Evolutionary conservation across 2,888 invertebrate genomes (phyloP).

Genomic region (Hydrotaea cyrtoneurina): DNA sequence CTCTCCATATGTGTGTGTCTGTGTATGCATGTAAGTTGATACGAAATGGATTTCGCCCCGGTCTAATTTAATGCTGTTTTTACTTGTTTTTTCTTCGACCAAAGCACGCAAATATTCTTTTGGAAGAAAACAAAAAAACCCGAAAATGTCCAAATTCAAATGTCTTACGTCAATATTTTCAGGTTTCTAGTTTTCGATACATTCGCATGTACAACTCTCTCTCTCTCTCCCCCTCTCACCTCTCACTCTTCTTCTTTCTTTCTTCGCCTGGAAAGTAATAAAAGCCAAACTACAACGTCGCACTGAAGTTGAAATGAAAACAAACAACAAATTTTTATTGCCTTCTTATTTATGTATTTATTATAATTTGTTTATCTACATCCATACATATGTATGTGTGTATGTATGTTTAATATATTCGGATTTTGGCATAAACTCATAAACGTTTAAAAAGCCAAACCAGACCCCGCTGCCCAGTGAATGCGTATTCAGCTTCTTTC

Average conservation of each 20-base stretch:
- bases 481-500: no score
- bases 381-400: no score
- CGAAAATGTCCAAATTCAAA: conserved; percentile 10
- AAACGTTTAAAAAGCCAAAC: neutral
- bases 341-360: conserved; percentile 9
- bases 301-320: neutral
- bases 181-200: conserved; percentile 12
- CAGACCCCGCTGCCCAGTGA: neutral
- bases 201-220: no score
- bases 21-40: no score
- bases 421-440: neutral
- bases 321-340: conserved; percentile 3
- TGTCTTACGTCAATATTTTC: conserved; percentile 33
- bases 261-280: conserved; percentile 1
- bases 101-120: neutral
- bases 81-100: neutral
- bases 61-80: no score
- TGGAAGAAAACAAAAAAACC: conserved; percentile 21
- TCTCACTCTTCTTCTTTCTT: no score
- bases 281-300: neutral
- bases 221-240: neutral
- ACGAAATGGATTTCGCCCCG: no score
- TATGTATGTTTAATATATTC: neutral
- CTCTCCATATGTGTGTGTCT: no score
- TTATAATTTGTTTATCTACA: neutral